These are phyloP conservation scores for Pogonocherus hispidulus DNA, from an alignment of 2,888 invertebrate genomes.

Conservation along the genomic window DNA sequence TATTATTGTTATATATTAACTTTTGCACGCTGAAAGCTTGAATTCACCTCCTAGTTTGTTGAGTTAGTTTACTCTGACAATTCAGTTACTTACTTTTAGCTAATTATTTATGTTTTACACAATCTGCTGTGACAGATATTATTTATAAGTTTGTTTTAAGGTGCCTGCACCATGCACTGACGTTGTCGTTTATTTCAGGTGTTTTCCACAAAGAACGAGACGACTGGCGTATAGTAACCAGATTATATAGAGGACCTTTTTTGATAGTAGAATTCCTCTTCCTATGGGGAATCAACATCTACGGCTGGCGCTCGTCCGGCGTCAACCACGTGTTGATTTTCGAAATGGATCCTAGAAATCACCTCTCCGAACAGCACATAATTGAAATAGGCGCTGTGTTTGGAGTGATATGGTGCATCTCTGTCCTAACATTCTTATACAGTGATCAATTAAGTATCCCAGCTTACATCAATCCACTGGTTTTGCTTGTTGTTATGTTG, in stretches of 20 bases:
- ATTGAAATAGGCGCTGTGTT: conserved; percentile 95
- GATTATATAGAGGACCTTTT: conserved; percentile 94
- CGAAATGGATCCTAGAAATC: conserved; percentile 95
- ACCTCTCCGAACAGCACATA: conserved; percentile 92
- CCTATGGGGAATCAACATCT: conserved; percentile 95
- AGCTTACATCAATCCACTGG: conserved; percentile 91
- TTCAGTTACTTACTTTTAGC: no score
- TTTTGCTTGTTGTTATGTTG: conserved; percentile 85
- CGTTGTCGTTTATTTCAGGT: no score
- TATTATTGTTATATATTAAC: no score
- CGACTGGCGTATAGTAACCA: conserved; percentile 88
- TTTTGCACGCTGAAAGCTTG: no score
- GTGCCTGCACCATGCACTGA: no score
- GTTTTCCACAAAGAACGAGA: conserved; percentile 79
- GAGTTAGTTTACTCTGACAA: no score
- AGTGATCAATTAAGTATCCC: conserved; percentile 90
- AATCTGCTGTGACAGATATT: no score
- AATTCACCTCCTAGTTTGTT: no score
- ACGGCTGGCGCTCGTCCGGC: conserved; percentile 97
- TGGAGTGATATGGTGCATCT: conserved; percentile 94
- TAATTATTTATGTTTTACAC: no score
- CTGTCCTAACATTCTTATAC: conserved; percentile 86
- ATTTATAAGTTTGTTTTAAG: no score
- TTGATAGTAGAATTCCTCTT: conserved; percentile 94
- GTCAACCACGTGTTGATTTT: conserved; percentile 98